Conservation (phyloP, 2,113 vertebrate genomes). For the Gobiocypris rarus region DNA sequence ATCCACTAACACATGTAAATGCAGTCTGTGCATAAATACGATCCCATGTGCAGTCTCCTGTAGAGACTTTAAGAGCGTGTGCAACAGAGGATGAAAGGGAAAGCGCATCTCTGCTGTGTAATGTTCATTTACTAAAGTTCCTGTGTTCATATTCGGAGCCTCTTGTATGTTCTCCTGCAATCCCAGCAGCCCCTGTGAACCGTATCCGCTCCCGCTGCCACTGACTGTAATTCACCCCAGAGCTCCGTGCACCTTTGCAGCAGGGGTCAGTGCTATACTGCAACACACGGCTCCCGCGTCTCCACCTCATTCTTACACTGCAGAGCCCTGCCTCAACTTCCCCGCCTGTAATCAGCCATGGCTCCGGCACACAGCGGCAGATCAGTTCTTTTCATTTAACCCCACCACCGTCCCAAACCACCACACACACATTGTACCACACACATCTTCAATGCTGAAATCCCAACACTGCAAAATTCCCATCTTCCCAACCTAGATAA, state of each 20-base stretch:
- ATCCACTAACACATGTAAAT: constrained; percentile 3
- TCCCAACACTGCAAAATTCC: constrained; percentile 24
- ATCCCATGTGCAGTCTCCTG: background rate
- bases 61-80: background rate
- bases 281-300: background rate
- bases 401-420: constrained; percentile 36
- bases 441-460: constrained; percentile 36
- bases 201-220: constrained; percentile 1
- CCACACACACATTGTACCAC: constrained; percentile 31
- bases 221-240: constrained; percentile 34
- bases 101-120: background rate
- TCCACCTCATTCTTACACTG: constrained; percentile 24
- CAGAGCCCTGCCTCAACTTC: constrained; percentile 1
- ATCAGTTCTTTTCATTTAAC: constrained; percentile 53
- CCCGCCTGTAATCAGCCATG: constrained; percentile 32
- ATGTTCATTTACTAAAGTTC: background rate
- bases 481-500: constrained; percentile 12
- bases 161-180: constrained; percentile 22
- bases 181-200: constrained; percentile 23
- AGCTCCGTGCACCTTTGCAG: constrained; percentile 18
- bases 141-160: constrained; percentile 12
- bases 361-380: constrained; percentile 25
- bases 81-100: background rate
- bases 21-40: background rate
- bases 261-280: constrained; percentile 41